Conservation (phyloP, 92 coral and sea anemone genomes). For the Meandrina meandrites region DNA sequence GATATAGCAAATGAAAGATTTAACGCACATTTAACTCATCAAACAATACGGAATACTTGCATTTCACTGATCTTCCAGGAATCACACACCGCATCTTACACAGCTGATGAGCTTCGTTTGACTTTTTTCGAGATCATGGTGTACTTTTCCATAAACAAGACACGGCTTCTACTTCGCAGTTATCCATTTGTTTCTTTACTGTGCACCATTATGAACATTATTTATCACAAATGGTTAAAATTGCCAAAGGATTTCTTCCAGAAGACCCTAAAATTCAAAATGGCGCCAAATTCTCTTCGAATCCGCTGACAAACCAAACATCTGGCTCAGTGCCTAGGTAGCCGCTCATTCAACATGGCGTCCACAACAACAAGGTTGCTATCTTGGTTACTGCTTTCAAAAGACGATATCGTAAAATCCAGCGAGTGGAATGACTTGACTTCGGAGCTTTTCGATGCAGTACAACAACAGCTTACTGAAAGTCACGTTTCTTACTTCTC, state of each 20-base stretch:
- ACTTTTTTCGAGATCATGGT: conserved; percentile 1
- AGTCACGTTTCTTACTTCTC: conserved; percentile 80
- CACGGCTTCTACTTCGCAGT: background rate
- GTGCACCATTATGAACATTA: background rate
- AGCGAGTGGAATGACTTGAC: conserved; percentile 77
- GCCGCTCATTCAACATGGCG: conserved; percentile 69
- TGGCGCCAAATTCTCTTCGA: conserved; percentile 72
- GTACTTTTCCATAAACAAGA: background rate
- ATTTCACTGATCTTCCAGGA: conserved; percentile 89
- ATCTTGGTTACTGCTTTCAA: conserved; percentile 72
- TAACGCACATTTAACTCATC: background rate
- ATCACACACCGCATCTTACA: conserved; percentile 90
- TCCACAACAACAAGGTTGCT: conserved; percentile 45
- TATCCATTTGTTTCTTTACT: background rate
- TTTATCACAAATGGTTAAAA: background rate
- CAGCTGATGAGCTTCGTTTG: background rate
- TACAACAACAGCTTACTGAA: conserved; percentile 85
- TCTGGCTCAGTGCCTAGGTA: conserved; percentile 54
- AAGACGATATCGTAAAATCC: conserved; percentile 70
- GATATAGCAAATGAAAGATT: background rate
- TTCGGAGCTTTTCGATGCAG: conserved; percentile 77
- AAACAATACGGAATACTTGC: conserved; percentile 49
- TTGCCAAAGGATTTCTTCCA: background rate
- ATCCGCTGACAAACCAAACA: conserved; percentile 48
- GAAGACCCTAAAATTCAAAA: conserved; percentile 55